Base-by-base conservation (phyloP, 2,888 invertebrate species). In the Drosophila antonietae region DNA sequence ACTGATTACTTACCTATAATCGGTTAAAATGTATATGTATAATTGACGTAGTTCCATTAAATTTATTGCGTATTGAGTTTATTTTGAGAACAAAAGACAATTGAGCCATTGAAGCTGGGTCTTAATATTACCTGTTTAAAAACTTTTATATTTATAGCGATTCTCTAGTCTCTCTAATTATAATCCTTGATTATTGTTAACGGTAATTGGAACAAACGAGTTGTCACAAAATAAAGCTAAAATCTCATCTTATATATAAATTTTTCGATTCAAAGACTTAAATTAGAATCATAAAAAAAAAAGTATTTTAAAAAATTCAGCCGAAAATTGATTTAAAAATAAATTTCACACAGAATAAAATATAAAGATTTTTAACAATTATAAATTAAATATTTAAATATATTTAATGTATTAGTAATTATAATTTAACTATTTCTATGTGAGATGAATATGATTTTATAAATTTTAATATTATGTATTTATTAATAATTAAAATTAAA, bases 41-140 rank as follows among this genome's bases (percentile, higher is more conserved):
- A 75, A 47, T 46, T 72, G 49, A 37, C 35, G 60, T 37, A 41
- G 64, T 35, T 15, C 9, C 57, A 61, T 51, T 47, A 9, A 47
- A 61, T 33, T 61, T 47, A 46, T 47, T 56, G 51, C 49, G 47
- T 61, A 68, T 15, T 12, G 9, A 39, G 57, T 5, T 35, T 14
- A 44, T 15, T 56, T 61, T 57, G 23, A 15, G 23, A 46, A 63
- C 39, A 61, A 51, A 68, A 46, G 31, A 14, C 60, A 75, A 68
- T 62, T 47, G 41, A 43, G 51, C 44, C 2, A 39, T 39, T 15
- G 15, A 2, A 37, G 2, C 15, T 6, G 14, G 8, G 39, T n/a
- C 39, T n/a, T n/a, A n/a, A n/a, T n/a, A 3, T 2, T 41, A 8
- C 41, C n/a, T 41, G 41, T 39, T n/a, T 15, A 39, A n/a, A 64